Conservation (phyloP, 2,113 vertebrate genomes). For the Girardinichthys multiradiatus region DNA sequence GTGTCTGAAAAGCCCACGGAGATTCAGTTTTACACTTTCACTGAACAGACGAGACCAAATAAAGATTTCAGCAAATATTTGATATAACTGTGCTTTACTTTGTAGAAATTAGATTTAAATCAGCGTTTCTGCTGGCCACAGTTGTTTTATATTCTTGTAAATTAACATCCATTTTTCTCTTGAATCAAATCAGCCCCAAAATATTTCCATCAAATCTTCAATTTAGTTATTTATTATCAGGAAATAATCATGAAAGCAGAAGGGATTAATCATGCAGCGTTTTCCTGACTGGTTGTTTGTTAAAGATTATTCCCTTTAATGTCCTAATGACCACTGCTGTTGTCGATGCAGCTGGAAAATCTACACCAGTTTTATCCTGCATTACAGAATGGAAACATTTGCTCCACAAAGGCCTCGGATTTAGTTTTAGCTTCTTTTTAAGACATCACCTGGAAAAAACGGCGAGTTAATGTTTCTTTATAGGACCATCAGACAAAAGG, state of each 20-base stretch:
- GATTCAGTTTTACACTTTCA: not conserved
- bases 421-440: not conserved
- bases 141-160: no score
- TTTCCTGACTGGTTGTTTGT: not conserved
- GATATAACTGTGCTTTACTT: not conserved
- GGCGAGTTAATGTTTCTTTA: not conserved
- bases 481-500: conserved; percentile 13
- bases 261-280: not conserved
- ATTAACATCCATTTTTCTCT: no score
- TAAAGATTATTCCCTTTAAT: not conserved
- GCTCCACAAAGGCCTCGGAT: not conserved
- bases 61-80: not conserved
- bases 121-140: not conserved
- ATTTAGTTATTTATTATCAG: no score
- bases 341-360: not conserved
- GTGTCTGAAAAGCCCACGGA: not conserved
- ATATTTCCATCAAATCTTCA: no score
- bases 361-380: not conserved
- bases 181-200: no score
- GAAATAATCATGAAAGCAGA: no score
- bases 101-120: not conserved
- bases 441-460: not conserved
- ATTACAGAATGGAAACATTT: conserved; percentile 1
- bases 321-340: not conserved
- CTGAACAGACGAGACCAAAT: not conserved